These are phyloP conservation scores for Galeopsomyia nigrocyanea DNA, from an alignment of 2,888 invertebrate species.

Conservation along the genomic window DNA sequence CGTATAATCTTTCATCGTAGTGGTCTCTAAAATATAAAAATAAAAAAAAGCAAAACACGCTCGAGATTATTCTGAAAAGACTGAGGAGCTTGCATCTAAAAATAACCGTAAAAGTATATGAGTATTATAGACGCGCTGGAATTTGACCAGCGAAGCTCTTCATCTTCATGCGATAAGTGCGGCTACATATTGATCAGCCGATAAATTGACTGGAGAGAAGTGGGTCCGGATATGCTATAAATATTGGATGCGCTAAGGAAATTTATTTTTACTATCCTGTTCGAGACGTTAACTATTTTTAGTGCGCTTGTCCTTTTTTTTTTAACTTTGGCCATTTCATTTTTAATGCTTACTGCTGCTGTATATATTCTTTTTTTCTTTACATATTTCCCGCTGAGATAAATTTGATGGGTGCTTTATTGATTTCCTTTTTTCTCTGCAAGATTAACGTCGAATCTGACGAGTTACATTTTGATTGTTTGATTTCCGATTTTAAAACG, in stretches of 20 bases:
- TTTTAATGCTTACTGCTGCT: not conserved
- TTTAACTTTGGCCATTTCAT: not conserved
- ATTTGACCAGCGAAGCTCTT: conserved; percentile 41
- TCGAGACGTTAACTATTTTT: conserved; percentile 36
- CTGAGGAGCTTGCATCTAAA: conserved; percentile 17
- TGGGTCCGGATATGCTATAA: conserved; percentile 38
- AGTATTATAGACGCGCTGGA: conserved; percentile 27
- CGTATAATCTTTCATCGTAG: too few relatives aligned
- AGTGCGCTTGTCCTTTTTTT: conserved; percentile 21
- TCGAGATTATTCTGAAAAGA: too few relatives aligned
- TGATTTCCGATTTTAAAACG: too few relatives aligned
- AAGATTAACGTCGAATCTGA: too few relatives aligned
- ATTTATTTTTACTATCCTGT: conserved; percentile 39
- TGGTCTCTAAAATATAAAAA: too few relatives aligned
- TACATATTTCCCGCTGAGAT: too few relatives aligned
- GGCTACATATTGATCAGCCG: conserved; percentile 36
- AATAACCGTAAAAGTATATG: not conserved
- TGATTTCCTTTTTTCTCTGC: too few relatives aligned
- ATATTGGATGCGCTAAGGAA: conserved; percentile 45
- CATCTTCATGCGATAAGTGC: conserved; percentile 45
- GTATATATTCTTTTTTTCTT: too few relatives aligned
- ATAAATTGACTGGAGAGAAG: conserved; percentile 43
- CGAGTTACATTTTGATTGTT: too few relatives aligned
- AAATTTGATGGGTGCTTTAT: too few relatives aligned
- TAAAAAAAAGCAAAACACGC: too few relatives aligned